Percentiles rank a stretch among this genome's conserved stretches.
Conservation (phyloP, 2,888 invertebrate species). For the Buathra laborator region DNA sequence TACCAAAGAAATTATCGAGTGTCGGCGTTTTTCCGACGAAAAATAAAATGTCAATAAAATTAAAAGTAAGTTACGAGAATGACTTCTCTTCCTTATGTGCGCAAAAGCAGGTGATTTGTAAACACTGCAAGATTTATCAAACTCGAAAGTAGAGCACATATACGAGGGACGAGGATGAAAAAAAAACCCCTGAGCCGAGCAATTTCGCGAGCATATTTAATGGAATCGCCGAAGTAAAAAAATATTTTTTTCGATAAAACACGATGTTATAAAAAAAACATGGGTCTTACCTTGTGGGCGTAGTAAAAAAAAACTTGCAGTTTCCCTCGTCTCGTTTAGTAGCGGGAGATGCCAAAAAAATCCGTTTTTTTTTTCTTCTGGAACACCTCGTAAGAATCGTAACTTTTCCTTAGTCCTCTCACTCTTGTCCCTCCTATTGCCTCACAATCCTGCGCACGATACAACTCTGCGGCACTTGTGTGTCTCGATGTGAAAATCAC, state of each 20-base stretch:
- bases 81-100: not conserved
- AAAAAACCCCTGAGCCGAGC: not conserved
- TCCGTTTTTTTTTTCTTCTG: conserved; percentile 34
- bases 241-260: not conserved
- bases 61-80: not conserved
- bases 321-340: conserved; percentile 11
- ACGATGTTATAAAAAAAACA: not conserved
- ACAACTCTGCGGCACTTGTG: conserved; percentile 1
- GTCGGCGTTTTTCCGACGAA: not conserved
- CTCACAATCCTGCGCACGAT: conserved; percentile 38
- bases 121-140: not conserved
- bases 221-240: not conserved
- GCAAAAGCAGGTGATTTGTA: not conserved
- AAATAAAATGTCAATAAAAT: not conserved
- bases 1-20: not conserved
- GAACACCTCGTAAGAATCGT: conserved; percentile 7
- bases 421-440: conserved; percentile 5
- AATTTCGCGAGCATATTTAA: not conserved
- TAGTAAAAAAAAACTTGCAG: not conserved
- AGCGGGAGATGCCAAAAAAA: conserved; percentile 26
- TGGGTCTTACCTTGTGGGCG: conserved; percentile 46
- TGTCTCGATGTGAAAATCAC: conserved; percentile 13
- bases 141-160: not conserved
- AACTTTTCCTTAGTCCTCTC: conserved; percentile 25
- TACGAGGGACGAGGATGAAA: not conserved